These are phyloP conservation scores for silkworm (Bombyx mori) DNA, from an alignment of 1,140 invertebrate species.

Conservation along the genomic window DNA sequence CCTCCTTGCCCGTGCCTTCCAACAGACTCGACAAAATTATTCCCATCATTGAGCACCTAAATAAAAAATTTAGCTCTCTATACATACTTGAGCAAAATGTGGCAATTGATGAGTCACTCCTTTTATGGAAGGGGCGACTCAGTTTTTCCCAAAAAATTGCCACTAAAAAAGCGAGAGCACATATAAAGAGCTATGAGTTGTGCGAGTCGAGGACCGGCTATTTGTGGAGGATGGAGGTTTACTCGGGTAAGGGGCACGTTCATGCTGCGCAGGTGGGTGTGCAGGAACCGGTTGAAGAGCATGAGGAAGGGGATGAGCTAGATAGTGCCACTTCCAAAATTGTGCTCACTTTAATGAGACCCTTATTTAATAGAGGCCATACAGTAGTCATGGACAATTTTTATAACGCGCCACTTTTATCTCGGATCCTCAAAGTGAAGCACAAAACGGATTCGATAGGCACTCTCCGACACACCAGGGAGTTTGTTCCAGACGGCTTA, in stretches of 20 bases:
- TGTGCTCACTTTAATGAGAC: slow-evolving; percentile 14
- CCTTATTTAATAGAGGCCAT: slow-evolving; percentile 11
- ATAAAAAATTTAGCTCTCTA: slow-evolving; percentile 13
- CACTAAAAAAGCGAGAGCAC: slow-evolving; percentile 12
- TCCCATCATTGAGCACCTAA: slow-evolving; percentile 9
- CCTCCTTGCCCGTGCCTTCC: slow-evolving; percentile 5
- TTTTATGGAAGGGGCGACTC: slow-evolving; percentile 19
- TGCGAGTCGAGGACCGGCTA: slow-evolving; percentile 19
- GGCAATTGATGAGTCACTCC: slow-evolving; percentile 16
- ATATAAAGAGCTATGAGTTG: slow-evolving; percentile 19
- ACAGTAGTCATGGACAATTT: slow-evolving; percentile 12
- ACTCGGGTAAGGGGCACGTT: slow-evolving; percentile 2
- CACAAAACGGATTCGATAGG: slow-evolving; percentile 16
- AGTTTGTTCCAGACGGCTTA: slow-evolving; percentile 10
- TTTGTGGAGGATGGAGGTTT: slow-evolving; percentile 18
- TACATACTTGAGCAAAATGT: slow-evolving; percentile 17
- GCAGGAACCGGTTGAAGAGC: slow-evolving; percentile 4
- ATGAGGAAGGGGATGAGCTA: background rate
- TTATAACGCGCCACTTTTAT: too few relatives aligned
- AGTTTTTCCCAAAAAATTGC: slow-evolving; percentile 12
- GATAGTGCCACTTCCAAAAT: slow-evolving; percentile 13
- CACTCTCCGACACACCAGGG: slow-evolving; percentile 13
- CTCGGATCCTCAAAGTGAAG: slow-evolving; percentile 7
- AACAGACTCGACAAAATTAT: slow-evolving; percentile 13
- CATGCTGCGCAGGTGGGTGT: background rate